Percentiles rank a stretch among this genome's conserved stretches.
Conservation (phyloP, 2,113 vertebrate genomes). For the Antechinus stuartii region DNA sequence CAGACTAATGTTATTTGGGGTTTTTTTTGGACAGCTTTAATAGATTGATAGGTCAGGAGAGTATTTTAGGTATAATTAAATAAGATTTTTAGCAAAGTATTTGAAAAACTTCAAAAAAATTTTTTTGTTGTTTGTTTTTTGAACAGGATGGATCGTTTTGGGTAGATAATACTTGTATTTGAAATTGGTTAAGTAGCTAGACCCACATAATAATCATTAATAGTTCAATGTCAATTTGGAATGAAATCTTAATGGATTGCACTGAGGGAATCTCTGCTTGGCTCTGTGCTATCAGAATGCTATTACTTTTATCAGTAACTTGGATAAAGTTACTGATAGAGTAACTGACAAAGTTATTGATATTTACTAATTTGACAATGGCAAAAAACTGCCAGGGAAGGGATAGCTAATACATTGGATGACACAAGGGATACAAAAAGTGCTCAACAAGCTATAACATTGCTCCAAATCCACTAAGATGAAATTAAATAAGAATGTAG, state of each 20-base stretch:
- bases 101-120: background rate
- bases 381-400: background rate
- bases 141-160: background rate
- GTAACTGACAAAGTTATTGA: too few relatives aligned
- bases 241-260: background rate
- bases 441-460: background rate
- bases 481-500: background rate
- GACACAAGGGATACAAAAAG: background rate
- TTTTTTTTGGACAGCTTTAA: background rate
- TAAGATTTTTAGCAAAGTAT: background rate
- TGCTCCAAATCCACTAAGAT: background rate
- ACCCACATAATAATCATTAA: background rate
- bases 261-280: background rate
- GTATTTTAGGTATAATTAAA: background rate
- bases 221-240: background rate
- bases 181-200: background rate
- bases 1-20: background rate
- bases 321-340: background rate
- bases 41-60: background rate
- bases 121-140: background rate
- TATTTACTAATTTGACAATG: background rate
- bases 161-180: background rate
- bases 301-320: background rate
- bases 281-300: background rate
- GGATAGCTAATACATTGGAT: background rate